Conservation (phyloP, 2,113 vertebrate species). For the Pitta sordida region DNA sequence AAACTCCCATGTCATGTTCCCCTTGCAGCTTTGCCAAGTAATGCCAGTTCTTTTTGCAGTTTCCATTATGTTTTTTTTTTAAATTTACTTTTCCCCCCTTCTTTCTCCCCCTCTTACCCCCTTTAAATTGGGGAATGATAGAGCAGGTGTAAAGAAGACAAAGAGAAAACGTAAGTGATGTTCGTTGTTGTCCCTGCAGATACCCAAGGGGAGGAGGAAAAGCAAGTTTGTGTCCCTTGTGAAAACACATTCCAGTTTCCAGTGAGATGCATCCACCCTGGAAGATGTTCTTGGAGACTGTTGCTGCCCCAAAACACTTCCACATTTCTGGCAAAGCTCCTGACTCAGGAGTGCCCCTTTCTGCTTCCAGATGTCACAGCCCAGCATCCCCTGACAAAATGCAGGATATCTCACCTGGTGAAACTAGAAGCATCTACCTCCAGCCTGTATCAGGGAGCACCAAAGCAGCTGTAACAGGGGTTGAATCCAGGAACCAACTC, state of each 20-base stretch:
- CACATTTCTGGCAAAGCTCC: background rate
- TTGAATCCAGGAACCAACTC: background rate
- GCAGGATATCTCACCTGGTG: background rate
- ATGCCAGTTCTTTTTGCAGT: background rate
- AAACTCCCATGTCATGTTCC: background rate
- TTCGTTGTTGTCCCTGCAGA: background rate
- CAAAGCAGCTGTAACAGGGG: background rate
- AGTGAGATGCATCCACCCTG: background rate
- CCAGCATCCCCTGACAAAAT: background rate
- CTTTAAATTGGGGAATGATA: too few relatives aligned
- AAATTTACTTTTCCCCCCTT: rapidly evolving
- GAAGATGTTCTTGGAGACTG: background rate
- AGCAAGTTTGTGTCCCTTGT: background rate
- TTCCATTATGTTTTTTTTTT: background rate
- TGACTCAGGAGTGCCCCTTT: background rate
- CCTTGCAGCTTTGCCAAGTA: background rate
- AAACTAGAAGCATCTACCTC: background rate
- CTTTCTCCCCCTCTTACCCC: too few relatives aligned
- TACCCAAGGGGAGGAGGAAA: background rate
- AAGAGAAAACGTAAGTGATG: background rate
- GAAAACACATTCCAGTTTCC: background rate
- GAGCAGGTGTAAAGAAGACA: background rate
- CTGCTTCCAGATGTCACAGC: background rate
- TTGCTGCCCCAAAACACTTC: background rate
- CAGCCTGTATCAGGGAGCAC: background rate